Conservation (phyloP, 2,113 vertebrate species). For the Orycteropus afer region DNA sequence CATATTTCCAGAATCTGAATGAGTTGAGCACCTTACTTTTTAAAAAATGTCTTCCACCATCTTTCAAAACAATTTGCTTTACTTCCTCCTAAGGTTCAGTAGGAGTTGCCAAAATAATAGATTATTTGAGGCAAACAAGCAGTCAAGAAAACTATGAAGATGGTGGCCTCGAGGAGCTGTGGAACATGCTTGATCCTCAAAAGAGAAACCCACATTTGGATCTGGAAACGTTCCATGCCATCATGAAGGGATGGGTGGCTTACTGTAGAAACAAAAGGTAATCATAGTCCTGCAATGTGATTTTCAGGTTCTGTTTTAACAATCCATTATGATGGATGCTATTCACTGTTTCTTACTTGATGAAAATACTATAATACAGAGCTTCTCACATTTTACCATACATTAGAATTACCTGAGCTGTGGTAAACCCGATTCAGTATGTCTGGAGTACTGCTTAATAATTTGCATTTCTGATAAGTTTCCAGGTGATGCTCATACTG, state of each 20-base stretch:
- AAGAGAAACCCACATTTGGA: conserved; percentile 90
- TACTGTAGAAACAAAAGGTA: conserved; percentile 90
- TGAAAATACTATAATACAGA: neutral
- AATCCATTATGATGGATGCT: neutral
- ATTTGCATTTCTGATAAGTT: neutral
- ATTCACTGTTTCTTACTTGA: neutral
- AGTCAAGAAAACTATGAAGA: conserved; percentile 89
- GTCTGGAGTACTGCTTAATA: neutral
- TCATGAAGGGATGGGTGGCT: conserved; percentile 94
- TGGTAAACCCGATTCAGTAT: neutral
- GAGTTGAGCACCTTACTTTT: neutral
- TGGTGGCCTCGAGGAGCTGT: conserved; percentile 91
- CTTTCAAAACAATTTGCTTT: conserved; percentile 5
- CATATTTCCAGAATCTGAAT: neutral
- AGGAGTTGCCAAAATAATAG: conserved; percentile 91
- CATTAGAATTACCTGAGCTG: neutral
- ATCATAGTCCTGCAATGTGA: neutral
- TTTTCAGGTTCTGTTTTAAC: neutral
- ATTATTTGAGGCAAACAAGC: conserved; percentile 90
- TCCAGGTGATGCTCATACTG: neutral
- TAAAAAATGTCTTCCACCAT: neutral
- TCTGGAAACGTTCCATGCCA: conserved; percentile 89
- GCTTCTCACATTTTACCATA: neutral
- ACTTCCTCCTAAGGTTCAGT: conserved; percentile 89
- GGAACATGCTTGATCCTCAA: conserved; percentile 93